Conservation (phyloP, 2,888 invertebrate species). For the Anagyrus pseudococci region DNA sequence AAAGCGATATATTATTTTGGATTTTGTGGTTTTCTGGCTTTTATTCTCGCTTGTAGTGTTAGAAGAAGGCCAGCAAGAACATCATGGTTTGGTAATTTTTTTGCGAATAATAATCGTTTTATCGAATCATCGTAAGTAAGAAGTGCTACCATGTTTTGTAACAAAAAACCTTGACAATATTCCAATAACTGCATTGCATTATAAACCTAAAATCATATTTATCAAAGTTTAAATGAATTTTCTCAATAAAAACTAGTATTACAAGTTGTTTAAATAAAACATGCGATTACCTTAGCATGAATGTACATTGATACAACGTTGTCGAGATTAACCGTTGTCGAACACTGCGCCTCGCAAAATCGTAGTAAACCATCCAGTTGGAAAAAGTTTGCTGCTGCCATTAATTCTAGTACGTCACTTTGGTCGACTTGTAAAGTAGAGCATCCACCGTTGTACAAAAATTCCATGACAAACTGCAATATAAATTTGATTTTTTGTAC, state of each 20-base stretch:
- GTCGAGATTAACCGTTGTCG: constrained; percentile 82
- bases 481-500: too few relatives aligned
- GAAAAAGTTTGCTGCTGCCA: constrained; percentile 92
- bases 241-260: too few relatives aligned
- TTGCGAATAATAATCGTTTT: constrained; percentile 85
- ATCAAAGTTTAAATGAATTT: too few relatives aligned
- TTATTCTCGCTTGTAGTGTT: constrained; percentile 83
- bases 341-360: constrained; percentile 86
- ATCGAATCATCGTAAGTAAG: constrained; percentile 91
- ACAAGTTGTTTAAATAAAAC: too few relatives aligned
- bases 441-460: constrained; percentile 89
- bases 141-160: constrained; percentile 94
- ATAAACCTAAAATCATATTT: constrained; percentile 78
- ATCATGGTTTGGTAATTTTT: constrained; percentile 88
- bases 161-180: constrained; percentile 88
- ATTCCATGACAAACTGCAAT: constrained; percentile 90
- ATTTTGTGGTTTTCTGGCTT: constrained; percentile 65
- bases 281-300: constrained; percentile 82
- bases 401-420: constrained; percentile 82
- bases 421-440: constrained; percentile 78
- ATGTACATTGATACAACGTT: constrained; percentile 93
- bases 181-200: constrained; percentile 85
- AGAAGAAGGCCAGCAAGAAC: constrained; percentile 82
- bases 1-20: too few relatives aligned
- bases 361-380: constrained; percentile 84